Conservation (phyloP, 2,113 vertebrate genomes). For the Alaudala cheleensis region DNA sequence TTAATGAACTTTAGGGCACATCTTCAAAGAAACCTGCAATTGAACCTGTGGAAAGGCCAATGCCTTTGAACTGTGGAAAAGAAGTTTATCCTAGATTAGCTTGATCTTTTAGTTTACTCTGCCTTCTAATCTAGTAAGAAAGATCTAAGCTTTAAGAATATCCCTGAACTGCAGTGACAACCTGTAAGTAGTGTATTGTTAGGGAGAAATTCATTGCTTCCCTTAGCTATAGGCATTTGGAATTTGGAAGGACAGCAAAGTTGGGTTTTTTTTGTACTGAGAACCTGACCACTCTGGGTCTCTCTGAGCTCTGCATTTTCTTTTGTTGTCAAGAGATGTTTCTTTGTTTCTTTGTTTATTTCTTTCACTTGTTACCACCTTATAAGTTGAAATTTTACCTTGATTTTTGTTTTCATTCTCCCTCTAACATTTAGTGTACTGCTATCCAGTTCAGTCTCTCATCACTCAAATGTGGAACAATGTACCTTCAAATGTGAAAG, state of each 20-base stretch:
- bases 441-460: conserved; percentile 44
- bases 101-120: conserved; percentile 68
- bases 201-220: not conserved
- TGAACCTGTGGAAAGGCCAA: conserved; percentile 66
- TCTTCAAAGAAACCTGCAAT: conserved; percentile 83
- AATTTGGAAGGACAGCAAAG: not conserved
- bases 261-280: not conserved
- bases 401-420: conserved; percentile 35
- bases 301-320: not conserved
- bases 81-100: conserved; percentile 74
- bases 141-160: conserved; percentile 58
- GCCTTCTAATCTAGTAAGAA: conserved; percentile 74
- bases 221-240: not conserved
- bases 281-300: not conserved
- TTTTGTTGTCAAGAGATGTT: not conserved
- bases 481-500: conserved; percentile 36
- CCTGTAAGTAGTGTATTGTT: conserved; percentile 20
- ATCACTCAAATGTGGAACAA: conserved; percentile 44
- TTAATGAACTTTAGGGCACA: conserved; percentile 83
- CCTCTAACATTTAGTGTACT: conserved; percentile 10
- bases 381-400: not conserved
- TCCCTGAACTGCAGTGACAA: conserved; percentile 25
- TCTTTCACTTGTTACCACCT: not conserved
- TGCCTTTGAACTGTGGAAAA: conserved; percentile 77
- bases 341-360: not conserved